A percentile compares a stretch with the other conserved stretches of the same genome.
These are phyloP conservation scores for Corythoichthys intestinalis DNA, from an alignment of 2,113 vertebrate species.

Conservation along the genomic window DNA sequence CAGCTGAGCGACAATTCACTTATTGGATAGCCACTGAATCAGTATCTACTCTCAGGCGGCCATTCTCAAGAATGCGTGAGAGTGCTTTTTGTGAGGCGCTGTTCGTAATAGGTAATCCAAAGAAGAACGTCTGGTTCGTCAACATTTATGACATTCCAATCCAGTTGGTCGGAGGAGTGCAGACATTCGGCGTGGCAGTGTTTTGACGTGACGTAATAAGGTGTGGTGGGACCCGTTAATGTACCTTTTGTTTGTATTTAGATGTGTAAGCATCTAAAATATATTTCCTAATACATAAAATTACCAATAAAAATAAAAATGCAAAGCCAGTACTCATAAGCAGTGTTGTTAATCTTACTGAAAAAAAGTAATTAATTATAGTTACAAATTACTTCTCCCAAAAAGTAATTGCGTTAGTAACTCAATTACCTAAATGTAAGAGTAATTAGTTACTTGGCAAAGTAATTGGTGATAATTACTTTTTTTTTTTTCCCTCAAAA, in stretches of 20 bases:
- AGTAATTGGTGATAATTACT: too few relatives aligned
- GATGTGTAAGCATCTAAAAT: background rate
- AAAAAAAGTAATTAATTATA: too few relatives aligned
- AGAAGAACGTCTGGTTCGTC: conserved; percentile 56
- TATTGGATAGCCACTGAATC: too few relatives aligned
- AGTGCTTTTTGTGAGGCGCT: conserved; percentile 16
- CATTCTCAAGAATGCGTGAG: conserved; percentile 11
- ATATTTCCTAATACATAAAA: too few relatives aligned
- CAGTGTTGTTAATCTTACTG: too few relatives aligned
- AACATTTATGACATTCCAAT: conserved; percentile 59
- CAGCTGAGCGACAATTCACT: background rate
- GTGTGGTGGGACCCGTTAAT: background rate
- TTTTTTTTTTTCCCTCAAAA: too few relatives aligned
- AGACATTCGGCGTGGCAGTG: conserved; percentile 22
- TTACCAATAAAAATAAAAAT: too few relatives aligned
- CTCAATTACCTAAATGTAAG: too few relatives aligned
- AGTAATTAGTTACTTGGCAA: too few relatives aligned
- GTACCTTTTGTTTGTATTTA: background rate
- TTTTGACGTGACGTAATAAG: background rate
- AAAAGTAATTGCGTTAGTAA: too few relatives aligned
- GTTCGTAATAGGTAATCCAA: conserved; percentile 18
- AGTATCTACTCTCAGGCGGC: background rate
- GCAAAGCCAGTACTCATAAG: too few relatives aligned
- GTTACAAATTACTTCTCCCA: too few relatives aligned
- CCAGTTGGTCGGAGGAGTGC: conserved; percentile 11